Evolutionary conservation across 2,113 vertebrate genomes (phyloP).

Genomic region (Struthidea cinerea): DNA sequence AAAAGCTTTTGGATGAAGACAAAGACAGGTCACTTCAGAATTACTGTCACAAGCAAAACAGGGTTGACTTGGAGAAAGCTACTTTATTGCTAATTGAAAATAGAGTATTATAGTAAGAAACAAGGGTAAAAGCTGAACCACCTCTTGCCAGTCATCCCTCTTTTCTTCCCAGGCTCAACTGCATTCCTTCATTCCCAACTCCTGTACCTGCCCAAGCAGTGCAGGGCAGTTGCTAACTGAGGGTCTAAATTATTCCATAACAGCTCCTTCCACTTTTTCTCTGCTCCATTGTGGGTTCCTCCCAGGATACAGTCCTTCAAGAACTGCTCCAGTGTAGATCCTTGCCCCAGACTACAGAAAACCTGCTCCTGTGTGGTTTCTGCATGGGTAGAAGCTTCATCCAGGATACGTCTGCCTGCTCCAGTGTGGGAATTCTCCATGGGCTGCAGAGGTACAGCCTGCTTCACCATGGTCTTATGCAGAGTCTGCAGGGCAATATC

Average conservation of each 20-base stretch:
- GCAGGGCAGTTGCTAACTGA: background rate
- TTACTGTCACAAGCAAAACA: background rate
- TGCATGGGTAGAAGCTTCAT: background rate
- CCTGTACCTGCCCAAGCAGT: background rate
- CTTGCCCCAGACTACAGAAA: background rate
- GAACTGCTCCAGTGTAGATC: background rate
- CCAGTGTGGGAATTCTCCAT: background rate
- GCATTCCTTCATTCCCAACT: background rate
- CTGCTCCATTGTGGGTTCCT: background rate
- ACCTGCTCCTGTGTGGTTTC: background rate
- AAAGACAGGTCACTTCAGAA: background rate
- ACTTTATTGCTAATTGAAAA: background rate
- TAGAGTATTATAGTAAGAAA: background rate
- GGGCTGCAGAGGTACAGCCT: background rate
- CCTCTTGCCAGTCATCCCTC: background rate
- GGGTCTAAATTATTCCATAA: fast-evolving
- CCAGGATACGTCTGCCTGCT: background rate
- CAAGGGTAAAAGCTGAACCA: background rate
- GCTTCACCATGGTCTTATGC: background rate
- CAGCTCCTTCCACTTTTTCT: background rate
- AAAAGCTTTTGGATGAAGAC: background rate
- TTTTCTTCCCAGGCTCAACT: background rate
- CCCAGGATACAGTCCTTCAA: background rate
- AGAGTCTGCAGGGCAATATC: background rate
- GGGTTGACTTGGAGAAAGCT: background rate